Percentiles rank a stretch among this genome's conserved stretches.
phyloP scores from a whole-genome alignment of 2,888 invertebrate genomes.

The Chrysotoxum bicinctum region DNA sequence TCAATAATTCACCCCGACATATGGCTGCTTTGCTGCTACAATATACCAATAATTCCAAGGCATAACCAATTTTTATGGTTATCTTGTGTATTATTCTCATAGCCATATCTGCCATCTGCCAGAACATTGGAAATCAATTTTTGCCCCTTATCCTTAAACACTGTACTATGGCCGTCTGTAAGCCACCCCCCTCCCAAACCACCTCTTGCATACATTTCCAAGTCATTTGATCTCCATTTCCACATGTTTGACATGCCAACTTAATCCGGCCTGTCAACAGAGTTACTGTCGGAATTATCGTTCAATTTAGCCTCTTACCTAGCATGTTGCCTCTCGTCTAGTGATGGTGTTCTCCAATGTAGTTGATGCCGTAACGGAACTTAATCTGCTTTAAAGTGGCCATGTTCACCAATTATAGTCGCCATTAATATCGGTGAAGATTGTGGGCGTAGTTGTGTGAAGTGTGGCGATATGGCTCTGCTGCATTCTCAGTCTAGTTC shows the following conservation, averaged over 20 bases:
- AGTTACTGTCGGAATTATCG: conserved; percentile 70
- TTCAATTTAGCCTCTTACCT: conserved; percentile 52
- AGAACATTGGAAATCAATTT: conserved; percentile 34
- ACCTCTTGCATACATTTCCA: conserved; percentile 34
- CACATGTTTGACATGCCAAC: conserved; percentile 66
- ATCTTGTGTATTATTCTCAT: conserved; percentile 22
- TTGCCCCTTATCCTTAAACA: neutral
- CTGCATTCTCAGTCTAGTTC: neutral
- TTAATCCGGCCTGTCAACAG: conserved; percentile 70
- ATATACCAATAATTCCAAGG: conserved; percentile 38
- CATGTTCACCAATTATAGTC: conserved; percentile 67
- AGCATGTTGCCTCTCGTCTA: neutral
- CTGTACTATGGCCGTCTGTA: neutral
- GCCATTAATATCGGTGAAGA: conserved; percentile 70
- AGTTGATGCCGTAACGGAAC: neutral
- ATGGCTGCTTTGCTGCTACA: conserved; percentile 19
- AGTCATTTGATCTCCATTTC: conserved; percentile 62
- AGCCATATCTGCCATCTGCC: conserved; percentile 29
- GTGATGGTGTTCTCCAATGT: neutral
- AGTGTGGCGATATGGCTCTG: neutral
- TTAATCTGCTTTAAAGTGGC: conserved; percentile 62
- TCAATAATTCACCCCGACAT: conserved; percentile 47
- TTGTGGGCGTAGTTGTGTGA: conserved; percentile 44
- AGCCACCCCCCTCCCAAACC: neutral
- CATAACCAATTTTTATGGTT: conserved; percentile 56